phyloP scores from a whole-genome alignment of 2,113 vertebrate genomes.

The Halcyon malimbica region DNA sequence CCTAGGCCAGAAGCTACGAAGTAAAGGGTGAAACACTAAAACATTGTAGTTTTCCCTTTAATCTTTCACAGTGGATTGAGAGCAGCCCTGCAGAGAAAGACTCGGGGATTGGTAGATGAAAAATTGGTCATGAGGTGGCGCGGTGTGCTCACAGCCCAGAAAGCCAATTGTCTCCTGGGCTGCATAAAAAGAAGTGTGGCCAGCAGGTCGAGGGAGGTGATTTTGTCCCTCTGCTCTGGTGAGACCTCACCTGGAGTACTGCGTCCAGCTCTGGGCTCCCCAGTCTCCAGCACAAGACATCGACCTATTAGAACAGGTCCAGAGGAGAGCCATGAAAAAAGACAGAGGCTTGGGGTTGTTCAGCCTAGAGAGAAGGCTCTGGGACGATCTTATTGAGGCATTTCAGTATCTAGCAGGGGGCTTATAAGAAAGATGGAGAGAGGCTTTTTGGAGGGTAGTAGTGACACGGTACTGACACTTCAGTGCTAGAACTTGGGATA shows the following conservation, averaged over 20 bases:
- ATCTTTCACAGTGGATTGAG: not conserved
- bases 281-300: not conserved
- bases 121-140: not conserved
- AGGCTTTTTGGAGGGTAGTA: not conserved
- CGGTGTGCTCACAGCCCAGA: not conserved
- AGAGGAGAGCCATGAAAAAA: no score
- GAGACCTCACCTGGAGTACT: not conserved
- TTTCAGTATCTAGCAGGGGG: not conserved
- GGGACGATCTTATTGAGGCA: rapidly evolving
- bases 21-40: not conserved
- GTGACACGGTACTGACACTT: not conserved
- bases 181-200: not conserved
- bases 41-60: not conserved
- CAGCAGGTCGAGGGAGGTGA: rapidly evolving
- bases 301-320: no score
- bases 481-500: not conserved
- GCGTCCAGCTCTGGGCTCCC: not conserved
- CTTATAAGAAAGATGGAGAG: not conserved
- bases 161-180: not conserved
- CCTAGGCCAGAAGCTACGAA: not conserved
- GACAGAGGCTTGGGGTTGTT: not conserved
- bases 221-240: not conserved
- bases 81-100: not conserved
- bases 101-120: not conserved
- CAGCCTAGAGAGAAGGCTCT: not conserved